phyloP scores from a whole-genome alignment of 2,113 vertebrate genomes.

The Petromus typicus region DNA sequence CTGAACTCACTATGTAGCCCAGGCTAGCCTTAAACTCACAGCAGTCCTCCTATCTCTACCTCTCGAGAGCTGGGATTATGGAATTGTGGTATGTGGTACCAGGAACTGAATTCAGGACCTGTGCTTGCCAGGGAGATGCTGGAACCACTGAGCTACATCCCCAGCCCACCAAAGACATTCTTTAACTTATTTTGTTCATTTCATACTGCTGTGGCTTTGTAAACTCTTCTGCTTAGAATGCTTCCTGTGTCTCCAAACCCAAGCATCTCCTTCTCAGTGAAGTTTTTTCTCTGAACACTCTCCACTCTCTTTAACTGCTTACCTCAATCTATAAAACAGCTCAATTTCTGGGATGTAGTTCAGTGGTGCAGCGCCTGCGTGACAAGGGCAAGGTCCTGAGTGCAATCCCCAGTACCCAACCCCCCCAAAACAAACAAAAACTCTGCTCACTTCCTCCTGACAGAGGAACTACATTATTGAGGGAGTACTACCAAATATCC shows the following conservation, averaged over 20 bases:
- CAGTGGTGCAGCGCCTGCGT: no score
- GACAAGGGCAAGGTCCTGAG: no score
- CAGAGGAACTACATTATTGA: background rate
- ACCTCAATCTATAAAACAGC: background rate
- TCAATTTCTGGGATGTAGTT: background rate
- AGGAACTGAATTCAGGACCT: no score
- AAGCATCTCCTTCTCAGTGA: background rate
- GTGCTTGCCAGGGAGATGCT: no score
- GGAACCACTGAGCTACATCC: no score
- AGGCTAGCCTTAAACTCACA: no score
- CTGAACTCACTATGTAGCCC: no score
- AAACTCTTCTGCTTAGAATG: background rate
- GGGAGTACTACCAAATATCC: background rate
- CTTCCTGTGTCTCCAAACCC: background rate
- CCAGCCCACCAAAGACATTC: background rate
- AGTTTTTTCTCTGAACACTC: background rate
- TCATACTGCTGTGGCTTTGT: background rate
- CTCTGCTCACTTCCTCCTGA: background rate
- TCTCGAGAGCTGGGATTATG: no score
- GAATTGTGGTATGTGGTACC: no score
- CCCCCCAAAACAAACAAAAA: no score
- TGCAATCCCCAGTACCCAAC: no score
- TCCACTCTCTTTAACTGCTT: background rate
- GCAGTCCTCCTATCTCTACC: no score
- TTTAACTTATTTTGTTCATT: background rate